These are phyloP conservation scores for Salarias fasciatus DNA, from an alignment of 2,797 vertebrate species.

Conservation along the genomic window DNA sequence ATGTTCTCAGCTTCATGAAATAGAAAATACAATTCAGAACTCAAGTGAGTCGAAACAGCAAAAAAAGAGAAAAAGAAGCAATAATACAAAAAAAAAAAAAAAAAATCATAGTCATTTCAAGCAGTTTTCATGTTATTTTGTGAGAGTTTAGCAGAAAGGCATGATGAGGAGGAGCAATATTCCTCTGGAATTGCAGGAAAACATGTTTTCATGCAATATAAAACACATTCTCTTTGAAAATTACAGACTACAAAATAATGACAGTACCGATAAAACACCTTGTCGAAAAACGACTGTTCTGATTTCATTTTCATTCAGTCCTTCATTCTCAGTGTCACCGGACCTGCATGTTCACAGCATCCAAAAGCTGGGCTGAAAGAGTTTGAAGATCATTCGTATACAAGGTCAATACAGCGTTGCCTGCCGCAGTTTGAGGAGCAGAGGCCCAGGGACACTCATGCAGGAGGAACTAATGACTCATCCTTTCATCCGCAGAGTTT, in stretches of 20 bases:
- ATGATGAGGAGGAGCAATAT: slow-evolving; percentile 4
- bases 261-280: slow-evolving; percentile 4
- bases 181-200: neutral
- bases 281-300: neutral
- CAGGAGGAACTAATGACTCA: slow-evolving; percentile 18
- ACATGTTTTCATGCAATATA: too few species aligned
- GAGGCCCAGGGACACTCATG: neutral
- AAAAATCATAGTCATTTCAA: too few species aligned
- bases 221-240: too few species aligned
- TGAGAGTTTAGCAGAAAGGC: too few species aligned
- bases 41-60: too few species aligned
- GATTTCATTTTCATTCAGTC: slow-evolving; percentile 3
- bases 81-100: too few species aligned
- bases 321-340: slow-evolving; percentile 23
- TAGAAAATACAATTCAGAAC: too few species aligned
- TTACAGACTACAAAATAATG: slow-evolving; percentile 2
- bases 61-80: too few species aligned
- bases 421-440: slow-evolving; percentile 12
- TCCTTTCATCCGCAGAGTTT: slow-evolving; percentile 17
- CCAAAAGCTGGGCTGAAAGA: slow-evolving; percentile 7
- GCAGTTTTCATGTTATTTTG: too few species aligned
- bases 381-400: slow-evolving; percentile 8
- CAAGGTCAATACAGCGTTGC: slow-evolving; percentile 40
- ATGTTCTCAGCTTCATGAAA: too few species aligned
- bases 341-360: slow-evolving; percentile 2